phyloP scores from a whole-genome alignment of 1,140 invertebrate genomes.

The Drosophila ironensis region DNA sequence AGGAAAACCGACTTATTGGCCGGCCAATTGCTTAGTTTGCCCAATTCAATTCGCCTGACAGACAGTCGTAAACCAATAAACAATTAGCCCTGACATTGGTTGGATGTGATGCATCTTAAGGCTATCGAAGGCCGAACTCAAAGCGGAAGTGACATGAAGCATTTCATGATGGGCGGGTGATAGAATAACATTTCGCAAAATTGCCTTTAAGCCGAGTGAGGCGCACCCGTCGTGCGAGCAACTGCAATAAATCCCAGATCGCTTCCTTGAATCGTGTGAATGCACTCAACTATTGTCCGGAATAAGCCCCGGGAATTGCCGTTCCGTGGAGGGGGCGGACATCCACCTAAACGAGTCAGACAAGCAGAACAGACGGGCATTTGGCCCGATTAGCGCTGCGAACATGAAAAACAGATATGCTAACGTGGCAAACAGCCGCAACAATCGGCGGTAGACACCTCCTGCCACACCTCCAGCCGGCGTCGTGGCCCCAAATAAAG shows the following conservation, averaged over 20 bases:
- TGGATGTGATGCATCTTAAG: not conserved
- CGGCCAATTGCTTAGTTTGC: too few species aligned
- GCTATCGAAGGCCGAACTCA: not conserved
- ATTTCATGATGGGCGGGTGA: not conserved
- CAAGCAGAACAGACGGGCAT: conserved; percentile 15
- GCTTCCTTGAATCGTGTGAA: conserved; percentile 7
- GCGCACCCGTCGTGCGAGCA: not conserved
- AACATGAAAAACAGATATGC: conserved; percentile 76
- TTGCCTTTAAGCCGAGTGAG: not conserved
- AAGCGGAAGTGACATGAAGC: not conserved
- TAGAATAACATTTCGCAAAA: not conserved
- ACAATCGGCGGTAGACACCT: conserved; percentile 38
- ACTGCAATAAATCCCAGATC: conserved; percentile 11
- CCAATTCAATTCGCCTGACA: too few species aligned
- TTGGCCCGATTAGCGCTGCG: conserved; percentile 62
- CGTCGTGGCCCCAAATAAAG: conserved; percentile 58
- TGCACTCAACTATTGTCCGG: conserved; percentile 15
- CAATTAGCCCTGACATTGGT: too few species aligned
- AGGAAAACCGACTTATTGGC: too few species aligned
- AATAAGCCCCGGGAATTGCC: not conserved
- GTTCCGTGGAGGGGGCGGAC: not conserved
- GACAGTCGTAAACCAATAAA: too few species aligned
- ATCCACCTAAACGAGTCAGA: not conserved
- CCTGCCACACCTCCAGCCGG: conserved; percentile 5
- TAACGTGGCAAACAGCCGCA: conserved; percentile 73